Evolutionary conservation across 2,797 vertebrate genomes (phyloP).

Genomic region (Lepus townsendii): DNA sequence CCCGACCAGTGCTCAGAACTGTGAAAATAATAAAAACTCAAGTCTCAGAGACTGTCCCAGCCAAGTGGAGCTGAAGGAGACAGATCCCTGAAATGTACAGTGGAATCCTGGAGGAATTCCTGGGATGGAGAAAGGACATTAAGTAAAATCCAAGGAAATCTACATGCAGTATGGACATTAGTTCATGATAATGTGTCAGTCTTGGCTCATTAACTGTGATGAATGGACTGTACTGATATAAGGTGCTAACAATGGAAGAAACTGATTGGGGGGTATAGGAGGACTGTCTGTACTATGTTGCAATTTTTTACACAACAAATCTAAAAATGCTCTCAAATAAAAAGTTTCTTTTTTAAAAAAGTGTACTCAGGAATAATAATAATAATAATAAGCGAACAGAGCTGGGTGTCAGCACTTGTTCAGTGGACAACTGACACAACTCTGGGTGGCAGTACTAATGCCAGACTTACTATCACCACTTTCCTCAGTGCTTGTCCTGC

Average conservation of each 20-base stretch:
- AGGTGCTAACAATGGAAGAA: not conserved
- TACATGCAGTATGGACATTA: not conserved
- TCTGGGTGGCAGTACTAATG: not conserved
- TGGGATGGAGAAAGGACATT: not conserved
- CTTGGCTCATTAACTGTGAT: not conserved
- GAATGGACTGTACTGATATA: not conserved
- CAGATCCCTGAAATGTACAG: not conserved
- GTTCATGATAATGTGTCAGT: not conserved
- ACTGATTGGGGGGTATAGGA: not conserved
- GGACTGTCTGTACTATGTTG: not conserved
- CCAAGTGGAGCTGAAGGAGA: not conserved
- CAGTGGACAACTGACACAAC: not conserved
- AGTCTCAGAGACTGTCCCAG: not conserved
- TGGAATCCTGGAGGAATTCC: not conserved
- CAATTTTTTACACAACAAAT: not conserved
- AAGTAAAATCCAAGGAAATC: not conserved
- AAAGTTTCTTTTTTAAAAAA: not conserved
- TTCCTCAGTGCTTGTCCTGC: not conserved
- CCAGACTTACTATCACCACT: not conserved
- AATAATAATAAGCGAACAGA: not conserved
- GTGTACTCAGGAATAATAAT: not conserved
- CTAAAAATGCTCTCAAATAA: conserved; percentile 13
- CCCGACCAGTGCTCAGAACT: not conserved
- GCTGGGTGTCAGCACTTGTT: not conserved
- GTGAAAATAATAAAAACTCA: not conserved